phyloP scores from a whole-genome alignment of 1,140 invertebrate genomes.

The Atta texana region DNA sequence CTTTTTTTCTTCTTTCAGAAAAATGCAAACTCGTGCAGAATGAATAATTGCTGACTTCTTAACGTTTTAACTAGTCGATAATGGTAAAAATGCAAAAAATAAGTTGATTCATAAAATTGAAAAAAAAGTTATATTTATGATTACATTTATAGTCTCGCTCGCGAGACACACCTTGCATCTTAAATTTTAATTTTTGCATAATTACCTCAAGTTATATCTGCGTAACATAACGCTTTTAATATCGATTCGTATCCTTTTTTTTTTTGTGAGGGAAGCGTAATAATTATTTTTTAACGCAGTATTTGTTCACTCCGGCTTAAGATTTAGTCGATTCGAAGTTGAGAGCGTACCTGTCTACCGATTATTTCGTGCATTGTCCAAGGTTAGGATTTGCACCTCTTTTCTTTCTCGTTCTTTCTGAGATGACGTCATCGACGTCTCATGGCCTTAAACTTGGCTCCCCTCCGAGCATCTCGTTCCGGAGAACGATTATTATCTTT shows the following conservation, averaged over 20 bases:
- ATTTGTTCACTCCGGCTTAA: neutral
- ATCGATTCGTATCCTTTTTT: neutral
- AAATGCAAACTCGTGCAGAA: neutral
- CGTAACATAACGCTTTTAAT: neutral
- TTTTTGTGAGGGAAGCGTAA: neutral
- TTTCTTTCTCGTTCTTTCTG: conserved; percentile 13
- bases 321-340: neutral
- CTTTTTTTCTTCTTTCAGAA: too few species aligned
- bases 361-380: conserved; percentile 45
- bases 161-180: neutral
- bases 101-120: neutral
- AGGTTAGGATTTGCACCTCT: conserved; percentile 31
- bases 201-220: neutral
- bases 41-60: neutral
- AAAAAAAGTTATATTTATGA: neutral
- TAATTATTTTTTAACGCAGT: neutral
- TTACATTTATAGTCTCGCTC: too few species aligned
- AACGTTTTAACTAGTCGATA: neutral
- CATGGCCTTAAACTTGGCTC: conserved; percentile 53
- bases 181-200: neutral
- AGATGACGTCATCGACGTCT: conserved; percentile 47
- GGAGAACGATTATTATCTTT: conserved; percentile 58
- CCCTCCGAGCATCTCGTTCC: conserved; percentile 18
- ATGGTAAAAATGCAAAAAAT: neutral
- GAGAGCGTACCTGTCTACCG: conserved; percentile 22